Base-by-base conservation (phyloP, 2,113 vertebrate genomes). In the Spermophilus dauricus region DNA sequence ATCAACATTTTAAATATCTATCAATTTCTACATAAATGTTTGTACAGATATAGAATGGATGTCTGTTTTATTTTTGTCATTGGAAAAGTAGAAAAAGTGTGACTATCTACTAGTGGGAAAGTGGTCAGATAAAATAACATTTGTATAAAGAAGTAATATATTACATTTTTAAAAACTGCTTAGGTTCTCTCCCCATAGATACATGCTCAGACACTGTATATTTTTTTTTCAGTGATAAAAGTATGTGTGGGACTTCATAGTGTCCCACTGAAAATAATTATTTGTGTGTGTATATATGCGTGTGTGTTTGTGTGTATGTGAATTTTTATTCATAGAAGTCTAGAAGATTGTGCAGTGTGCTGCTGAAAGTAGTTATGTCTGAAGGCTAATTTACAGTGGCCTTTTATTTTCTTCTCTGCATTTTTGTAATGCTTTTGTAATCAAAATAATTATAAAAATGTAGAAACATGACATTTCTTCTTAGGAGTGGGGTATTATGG, bases 391-490 rank as follows among this genome's bases (percentile, higher is more conserved):
- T 83, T 70, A 58, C 65, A 90, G 65, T n/a, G 24, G 1, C 24
- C 34, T 72, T 81, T 92, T 34, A 17, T 48, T 90, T 91, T 92
- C 34, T 58, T 63, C 28, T 89, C 30, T 76, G 20, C 11, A 30
- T 42, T 96, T 94, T 95, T 93, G 30, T 91, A 63, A 84, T 78
- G 37, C 26, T 92, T 92, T 82, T 88, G 4, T 77, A 48, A 42
- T 86, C 17, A 70, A 90, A 84, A 75, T 37, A 92, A 53, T 76
- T 87, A 6, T 45, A 94, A 91, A 53, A 92, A 94, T 75, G 69
- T 89, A 69, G 37, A 94, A 61, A 92, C 58, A 75, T 22, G 73
- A 22, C 30, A 81, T 20, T 93, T 9, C 14, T 76, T 93, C 48
- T 24, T 51, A 20, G 28, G 20, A 63, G 9, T 81, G 18, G 56